Evolutionary conservation across 1,140 invertebrate genomes (phyloP).

Genomic region (Listronotus oregonensis): DNA sequence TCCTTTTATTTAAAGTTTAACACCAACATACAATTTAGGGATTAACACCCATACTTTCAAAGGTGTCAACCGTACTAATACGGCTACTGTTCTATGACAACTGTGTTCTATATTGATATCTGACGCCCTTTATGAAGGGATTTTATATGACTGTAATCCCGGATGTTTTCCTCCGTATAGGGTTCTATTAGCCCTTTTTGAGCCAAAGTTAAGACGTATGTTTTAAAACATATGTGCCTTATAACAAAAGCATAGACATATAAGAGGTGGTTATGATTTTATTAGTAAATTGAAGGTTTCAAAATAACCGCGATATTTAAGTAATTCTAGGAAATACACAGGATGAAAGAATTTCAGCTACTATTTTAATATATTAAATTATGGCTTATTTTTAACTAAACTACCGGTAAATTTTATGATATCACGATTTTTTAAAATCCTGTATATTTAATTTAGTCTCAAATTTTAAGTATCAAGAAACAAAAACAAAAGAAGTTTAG

Average conservation of each 20-base stretch:
- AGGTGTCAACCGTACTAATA: constrained; percentile 7
- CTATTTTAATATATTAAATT: too few relatives aligned
- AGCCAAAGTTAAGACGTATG: constrained; percentile 15
- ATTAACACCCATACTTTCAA: constrained; percentile 6
- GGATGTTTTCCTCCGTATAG: constrained; percentile 22
- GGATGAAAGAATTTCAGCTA: too few relatives aligned
- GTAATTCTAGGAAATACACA: too few relatives aligned
- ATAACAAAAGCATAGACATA: background rate
- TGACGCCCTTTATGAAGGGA: constrained; percentile 17
- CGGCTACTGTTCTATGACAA: constrained; percentile 3
- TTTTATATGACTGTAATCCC: constrained; percentile 16
- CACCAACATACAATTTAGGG: constrained; percentile 16
- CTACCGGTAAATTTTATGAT: too few relatives aligned
- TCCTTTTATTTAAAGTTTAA: background rate
- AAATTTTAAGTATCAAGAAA: too few relatives aligned
- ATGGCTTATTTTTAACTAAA: too few relatives aligned
- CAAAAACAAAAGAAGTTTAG: too few relatives aligned
- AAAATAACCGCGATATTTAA: too few relatives aligned
- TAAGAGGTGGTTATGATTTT: background rate
- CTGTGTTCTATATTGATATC: constrained; percentile 13
- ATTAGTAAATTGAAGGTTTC: background rate
- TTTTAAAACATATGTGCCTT: constrained; percentile 9
- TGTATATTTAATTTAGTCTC: too few relatives aligned
- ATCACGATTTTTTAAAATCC: too few relatives aligned
- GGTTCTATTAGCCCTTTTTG: constrained; percentile 20